Conservation (phyloP, 64 coral and sea anemone species). For the Montipora sp. region DNA sequence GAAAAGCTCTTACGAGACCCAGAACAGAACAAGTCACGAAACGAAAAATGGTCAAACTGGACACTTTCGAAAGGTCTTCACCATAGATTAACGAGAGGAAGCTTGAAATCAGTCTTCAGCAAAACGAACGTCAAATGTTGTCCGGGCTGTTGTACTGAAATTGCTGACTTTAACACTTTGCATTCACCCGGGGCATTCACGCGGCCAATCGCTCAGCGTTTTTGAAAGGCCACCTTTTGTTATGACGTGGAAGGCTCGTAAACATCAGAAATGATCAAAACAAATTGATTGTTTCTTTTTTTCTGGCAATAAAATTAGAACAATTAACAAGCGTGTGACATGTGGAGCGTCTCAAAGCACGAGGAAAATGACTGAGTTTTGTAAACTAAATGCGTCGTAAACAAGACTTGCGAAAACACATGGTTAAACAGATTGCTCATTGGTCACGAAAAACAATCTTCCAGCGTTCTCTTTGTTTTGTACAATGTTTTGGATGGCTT, state of each 20-base stretch:
- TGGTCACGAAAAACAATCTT: conserved; percentile 52
- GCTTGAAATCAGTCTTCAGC: conserved; percentile 5
- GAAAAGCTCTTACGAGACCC: not conserved
- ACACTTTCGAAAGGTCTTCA: not conserved
- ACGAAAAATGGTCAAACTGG: too few species aligned
- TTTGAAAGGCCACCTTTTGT: not conserved
- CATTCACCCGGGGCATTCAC: not conserved
- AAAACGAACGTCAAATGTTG: conserved; percentile 9
- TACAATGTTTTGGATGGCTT: not conserved
- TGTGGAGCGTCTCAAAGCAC: not conserved
- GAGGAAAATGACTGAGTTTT: not conserved
- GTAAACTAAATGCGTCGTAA: not conserved
- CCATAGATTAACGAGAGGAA: not conserved
- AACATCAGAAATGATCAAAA: not conserved
- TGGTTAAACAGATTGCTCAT: not conserved
- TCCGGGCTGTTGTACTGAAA: not conserved
- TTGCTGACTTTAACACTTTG: conserved; percentile 23
- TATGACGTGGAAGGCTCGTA: conserved; percentile 3
- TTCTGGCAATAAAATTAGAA: not conserved
- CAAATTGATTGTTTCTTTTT: not conserved
- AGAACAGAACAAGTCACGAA: conserved; percentile 7
- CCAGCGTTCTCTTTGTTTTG: conserved; percentile 15
- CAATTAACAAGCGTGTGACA: conserved; percentile 5
- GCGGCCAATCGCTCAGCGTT: conserved; percentile 23
- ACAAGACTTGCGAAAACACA: conserved; percentile 35